Evolutionary conservation across 2,888 invertebrate genomes (phyloP).

Genomic region (Drosophila leonis): DNA sequence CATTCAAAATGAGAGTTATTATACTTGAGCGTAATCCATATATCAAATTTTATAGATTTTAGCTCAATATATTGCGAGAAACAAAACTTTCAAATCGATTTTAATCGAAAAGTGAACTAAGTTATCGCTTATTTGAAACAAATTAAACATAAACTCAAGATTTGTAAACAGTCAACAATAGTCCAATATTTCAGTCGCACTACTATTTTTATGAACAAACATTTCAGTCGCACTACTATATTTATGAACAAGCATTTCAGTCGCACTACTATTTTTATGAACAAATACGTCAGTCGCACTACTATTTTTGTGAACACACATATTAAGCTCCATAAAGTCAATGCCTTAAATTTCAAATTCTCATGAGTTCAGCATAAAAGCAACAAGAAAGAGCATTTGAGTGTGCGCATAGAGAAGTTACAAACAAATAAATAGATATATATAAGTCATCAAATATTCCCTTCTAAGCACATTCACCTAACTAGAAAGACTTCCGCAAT

Average conservation of each 20-base stretch:
- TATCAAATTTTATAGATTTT: too few species aligned
- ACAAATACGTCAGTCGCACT: too few species aligned
- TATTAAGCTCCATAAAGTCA: too few species aligned
- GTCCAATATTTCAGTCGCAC: too few species aligned
- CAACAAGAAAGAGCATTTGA: background rate
- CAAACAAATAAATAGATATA: background rate
- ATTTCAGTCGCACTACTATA: too few species aligned
- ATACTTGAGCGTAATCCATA: too few species aligned
- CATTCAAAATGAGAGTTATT: background rate
- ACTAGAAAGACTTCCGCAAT: constrained; percentile 18
- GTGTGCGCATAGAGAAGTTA: background rate
- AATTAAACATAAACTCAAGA: background rate
- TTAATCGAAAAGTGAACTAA: background rate
- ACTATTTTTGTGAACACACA: too few species aligned
- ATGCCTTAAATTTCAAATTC: too few species aligned
- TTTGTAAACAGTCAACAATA: background rate
- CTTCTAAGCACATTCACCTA: constrained; percentile 7
- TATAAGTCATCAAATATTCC: background rate
- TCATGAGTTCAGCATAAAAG: too few species aligned
- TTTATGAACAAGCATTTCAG: too few species aligned
- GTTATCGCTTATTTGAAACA: background rate
- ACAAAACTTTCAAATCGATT: background rate
- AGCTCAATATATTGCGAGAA: background rate
- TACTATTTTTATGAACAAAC: too few species aligned
- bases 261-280: too few species aligned